Evolutionary conservation across 2,888 invertebrate genomes (phyloP).

Genomic region (Hypselothyrea guttata): DNA sequence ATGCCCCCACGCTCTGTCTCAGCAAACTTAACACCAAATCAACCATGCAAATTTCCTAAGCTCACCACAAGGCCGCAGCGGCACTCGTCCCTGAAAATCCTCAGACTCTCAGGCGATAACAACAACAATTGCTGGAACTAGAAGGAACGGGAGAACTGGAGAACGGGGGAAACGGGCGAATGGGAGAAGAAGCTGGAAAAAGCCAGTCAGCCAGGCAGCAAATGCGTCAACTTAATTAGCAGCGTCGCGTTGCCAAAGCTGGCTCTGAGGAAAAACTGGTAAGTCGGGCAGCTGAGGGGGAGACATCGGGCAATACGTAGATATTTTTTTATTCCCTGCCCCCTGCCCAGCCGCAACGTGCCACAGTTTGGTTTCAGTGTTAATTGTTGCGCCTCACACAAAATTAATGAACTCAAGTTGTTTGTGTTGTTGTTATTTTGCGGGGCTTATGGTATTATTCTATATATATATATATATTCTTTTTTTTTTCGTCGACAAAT

Average conservation of each 20-base stretch:
- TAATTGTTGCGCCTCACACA: constrained; percentile 75
- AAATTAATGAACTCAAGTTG: constrained; percentile 76
- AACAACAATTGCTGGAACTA: constrained; percentile 21
- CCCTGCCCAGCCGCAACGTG: constrained; percentile 19
- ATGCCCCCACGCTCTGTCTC: constrained; percentile 1
- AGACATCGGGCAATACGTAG: not conserved
- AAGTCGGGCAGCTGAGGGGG: not conserved
- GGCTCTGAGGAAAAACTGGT: not conserved
- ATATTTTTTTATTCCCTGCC: constrained; percentile 10
- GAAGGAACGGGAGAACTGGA: constrained; percentile 37
- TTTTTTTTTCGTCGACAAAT: constrained; percentile 41
- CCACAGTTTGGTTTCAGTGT: constrained; percentile 63
- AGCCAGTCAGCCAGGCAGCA: constrained; percentile 52
- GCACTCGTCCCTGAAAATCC: not conserved
- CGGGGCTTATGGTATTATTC: constrained; percentile 18
- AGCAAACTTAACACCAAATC: constrained; percentile 54
- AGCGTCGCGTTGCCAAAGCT: constrained; percentile 65
- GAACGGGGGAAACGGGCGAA: constrained; percentile 22
- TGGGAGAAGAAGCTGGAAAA: constrained; percentile 14
- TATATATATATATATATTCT: constrained; percentile 21
- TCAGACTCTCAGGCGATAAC: constrained; percentile 3
- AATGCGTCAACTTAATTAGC: constrained; percentile 77
- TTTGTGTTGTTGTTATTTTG: constrained; percentile 64
- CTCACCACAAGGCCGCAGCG: constrained; percentile 49
- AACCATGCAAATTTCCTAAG: constrained; percentile 74